Evolutionary conservation across 1,140 invertebrate genomes (phyloP).

Genomic region (Macrobrachium nipponense): DNA sequence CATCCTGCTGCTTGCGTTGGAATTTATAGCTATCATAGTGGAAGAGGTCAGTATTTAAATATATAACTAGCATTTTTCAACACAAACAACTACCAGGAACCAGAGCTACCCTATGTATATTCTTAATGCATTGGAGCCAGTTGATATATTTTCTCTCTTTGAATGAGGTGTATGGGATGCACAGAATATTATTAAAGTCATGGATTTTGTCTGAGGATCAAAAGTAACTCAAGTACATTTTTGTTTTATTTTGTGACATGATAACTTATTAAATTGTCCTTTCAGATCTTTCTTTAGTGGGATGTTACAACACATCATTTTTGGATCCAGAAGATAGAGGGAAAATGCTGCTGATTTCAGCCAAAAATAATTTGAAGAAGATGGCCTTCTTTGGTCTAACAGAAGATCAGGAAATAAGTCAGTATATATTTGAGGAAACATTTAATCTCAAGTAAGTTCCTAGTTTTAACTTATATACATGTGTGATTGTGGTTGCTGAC

Average conservation of each 20-base stretch:
- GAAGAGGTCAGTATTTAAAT: too few species aligned
- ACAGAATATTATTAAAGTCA: too few species aligned
- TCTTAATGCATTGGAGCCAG: too few species aligned
- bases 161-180: too few species aligned
- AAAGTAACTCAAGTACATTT: too few species aligned
- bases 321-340: conserved; percentile 79
- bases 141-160: too few species aligned
- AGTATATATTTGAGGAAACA: conserved; percentile 97
- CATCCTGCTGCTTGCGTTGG: too few species aligned
- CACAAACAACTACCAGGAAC: too few species aligned
- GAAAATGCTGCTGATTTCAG: conserved; percentile 88
- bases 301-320: conserved; percentile 91
- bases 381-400: conserved; percentile 98
- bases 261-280: background rate
- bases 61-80: too few species aligned
- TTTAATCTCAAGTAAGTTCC: conserved; percentile 78
- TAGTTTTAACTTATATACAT: background rate
- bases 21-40: too few species aligned
- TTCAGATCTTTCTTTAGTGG: conserved; percentile 86
- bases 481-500: background rate
- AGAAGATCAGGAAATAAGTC: conserved; percentile 93
- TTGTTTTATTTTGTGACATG: background rate
- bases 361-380: conserved; percentile 91
- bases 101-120: too few species aligned
- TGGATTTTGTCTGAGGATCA: too few species aligned